These are phyloP conservation scores for Corythornis vintsioides DNA, from an alignment of 2,113 vertebrate species.

Conservation along the genomic window DNA sequence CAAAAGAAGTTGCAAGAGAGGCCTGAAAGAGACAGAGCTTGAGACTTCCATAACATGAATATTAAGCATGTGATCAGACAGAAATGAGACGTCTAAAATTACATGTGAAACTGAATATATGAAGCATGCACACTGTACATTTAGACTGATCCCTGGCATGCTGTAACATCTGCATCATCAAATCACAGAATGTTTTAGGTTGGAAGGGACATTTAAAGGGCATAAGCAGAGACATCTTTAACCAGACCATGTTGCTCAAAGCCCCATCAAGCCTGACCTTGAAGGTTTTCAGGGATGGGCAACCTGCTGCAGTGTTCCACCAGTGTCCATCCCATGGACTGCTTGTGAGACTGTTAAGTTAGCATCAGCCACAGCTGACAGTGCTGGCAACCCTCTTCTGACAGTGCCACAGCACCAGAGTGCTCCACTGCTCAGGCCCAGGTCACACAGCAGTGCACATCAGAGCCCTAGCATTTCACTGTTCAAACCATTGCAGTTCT, in stretches of 20 bases:
- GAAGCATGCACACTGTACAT: not conserved
- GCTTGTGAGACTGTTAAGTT: not conserved
- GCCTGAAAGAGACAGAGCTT: not conserved
- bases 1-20: not conserved
- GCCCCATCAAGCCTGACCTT: no score
- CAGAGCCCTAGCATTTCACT: not conserved
- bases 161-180: not conserved
- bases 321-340: rapidly evolving
- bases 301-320: no score
- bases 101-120: not conserved
- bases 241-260: no score
- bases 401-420: not conserved
- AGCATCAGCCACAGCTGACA: not conserved
- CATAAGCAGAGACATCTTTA: no score
- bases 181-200: no score
- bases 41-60: not conserved
- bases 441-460: rapidly evolving
- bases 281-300: no score
- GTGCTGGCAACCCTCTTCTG: not conserved
- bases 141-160: not conserved
- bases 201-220: no score
- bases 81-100: not conserved
- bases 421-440: not conserved
- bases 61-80: not conserved
- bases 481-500: not conserved